Conservation (phyloP, 2,113 vertebrate species). For the Xenopus borealis region DNA sequence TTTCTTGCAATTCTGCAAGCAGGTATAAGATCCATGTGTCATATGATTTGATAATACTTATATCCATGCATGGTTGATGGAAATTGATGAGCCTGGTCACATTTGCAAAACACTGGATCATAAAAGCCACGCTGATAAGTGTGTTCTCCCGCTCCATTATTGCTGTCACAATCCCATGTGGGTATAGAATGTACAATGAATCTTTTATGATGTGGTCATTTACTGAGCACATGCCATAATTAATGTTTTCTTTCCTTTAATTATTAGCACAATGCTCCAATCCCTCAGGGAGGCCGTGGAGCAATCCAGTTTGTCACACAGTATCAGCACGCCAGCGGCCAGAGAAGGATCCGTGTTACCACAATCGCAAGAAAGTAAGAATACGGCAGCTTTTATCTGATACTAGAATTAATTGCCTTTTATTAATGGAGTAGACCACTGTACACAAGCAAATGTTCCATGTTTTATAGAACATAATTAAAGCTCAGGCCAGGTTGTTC, state of each 20-base stretch:
- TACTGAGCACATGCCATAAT: constrained; percentile 33
- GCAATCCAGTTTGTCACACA: constrained; percentile 87
- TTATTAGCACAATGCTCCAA: constrained; percentile 82
- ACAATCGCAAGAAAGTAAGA: constrained; percentile 86
- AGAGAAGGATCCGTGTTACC: constrained; percentile 82
- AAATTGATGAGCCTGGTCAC: no score
- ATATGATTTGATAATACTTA: no score
- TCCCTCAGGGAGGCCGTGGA: constrained; percentile 86
- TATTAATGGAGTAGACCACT: no score
- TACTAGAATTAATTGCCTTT: no score
- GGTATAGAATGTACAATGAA: not conserved
- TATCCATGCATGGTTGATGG: no score
- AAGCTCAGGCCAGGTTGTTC: no score
- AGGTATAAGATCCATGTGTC: no score
- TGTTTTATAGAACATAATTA: no score
- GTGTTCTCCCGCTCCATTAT: not conserved
- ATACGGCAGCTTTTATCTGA: not conserved
- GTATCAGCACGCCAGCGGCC: constrained; percentile 87
- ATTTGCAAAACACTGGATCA: not conserved
- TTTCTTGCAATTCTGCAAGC: no score
- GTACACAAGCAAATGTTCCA: no score
- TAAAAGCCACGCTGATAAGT: not conserved
- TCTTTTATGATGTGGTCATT: not conserved
- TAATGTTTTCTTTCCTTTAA: constrained; percentile 33
- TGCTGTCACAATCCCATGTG: not conserved